A percentile compares a stretch with the other conserved stretches of the same genome.
Evolutionary conservation across 2,113 vertebrate genomes (phyloP).

Genomic region (Psittacus erithacus): DNA sequence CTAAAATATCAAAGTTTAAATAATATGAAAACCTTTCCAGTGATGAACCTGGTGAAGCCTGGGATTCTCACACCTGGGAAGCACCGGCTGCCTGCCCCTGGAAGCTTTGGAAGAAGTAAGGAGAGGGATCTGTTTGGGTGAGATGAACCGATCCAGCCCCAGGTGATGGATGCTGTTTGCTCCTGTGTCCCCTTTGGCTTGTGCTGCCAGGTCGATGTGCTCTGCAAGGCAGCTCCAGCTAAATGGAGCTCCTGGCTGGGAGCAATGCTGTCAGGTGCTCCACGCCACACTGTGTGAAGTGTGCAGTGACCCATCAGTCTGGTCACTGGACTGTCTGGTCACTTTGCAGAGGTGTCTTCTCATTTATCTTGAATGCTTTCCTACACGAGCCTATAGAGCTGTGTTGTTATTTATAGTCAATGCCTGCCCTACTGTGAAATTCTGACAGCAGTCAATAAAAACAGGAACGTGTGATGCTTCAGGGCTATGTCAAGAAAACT

Average conservation of each 20-base stretch:
- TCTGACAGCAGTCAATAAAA: neutral
- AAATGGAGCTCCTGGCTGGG: neutral
- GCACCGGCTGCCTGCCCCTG: neutral
- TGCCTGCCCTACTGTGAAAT: neutral
- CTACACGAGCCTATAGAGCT: neutral
- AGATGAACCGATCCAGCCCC: neutral
- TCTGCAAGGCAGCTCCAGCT: neutral
- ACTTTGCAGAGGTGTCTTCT: neutral
- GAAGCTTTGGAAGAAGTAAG: neutral
- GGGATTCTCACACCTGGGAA: neutral
- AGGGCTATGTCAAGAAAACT: neutral
- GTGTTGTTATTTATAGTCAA: neutral
- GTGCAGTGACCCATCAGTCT: neutral
- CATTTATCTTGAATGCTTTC: neutral
- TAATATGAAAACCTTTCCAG: neutral
- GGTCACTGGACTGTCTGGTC: neutral
- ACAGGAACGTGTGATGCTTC: neutral
- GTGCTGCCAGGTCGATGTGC: fast-evolving
- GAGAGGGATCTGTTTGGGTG: neutral
- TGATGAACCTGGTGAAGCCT: neutral
- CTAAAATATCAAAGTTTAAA: neutral
- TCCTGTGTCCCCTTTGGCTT: neutral
- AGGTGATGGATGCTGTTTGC: neutral
- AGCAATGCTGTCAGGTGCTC: neutral
- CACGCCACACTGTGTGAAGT: fast-evolving